Evolutionary conservation across 2,888 invertebrate species (phyloP).

Genomic region (Eulithis prunata): DNA sequence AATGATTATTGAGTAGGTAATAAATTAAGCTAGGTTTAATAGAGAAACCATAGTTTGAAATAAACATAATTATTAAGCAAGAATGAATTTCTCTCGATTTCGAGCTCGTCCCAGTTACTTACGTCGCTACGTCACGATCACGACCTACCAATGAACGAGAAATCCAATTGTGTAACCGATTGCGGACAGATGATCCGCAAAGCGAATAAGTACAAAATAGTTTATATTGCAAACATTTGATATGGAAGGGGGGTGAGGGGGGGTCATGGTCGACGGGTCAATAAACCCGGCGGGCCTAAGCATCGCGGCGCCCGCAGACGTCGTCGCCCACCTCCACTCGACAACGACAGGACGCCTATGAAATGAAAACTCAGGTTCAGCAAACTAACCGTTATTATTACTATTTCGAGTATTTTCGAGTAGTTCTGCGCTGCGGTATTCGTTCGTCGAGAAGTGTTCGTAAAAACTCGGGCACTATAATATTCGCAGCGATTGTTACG

Average conservation of each 20-base stretch:
- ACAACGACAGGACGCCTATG: constrained; percentile 46
- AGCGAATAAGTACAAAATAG: constrained; percentile 24
- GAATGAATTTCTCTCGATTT: constrained; percentile 15
- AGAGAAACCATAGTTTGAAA: constrained; percentile 1
- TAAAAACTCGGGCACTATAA: neutral
- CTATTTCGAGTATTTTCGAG: constrained; percentile 35
- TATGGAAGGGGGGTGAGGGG: constrained; percentile 44
- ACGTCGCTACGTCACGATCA: constrained; percentile 14
- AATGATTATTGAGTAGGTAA: no score
- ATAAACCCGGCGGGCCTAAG: constrained; percentile 50
- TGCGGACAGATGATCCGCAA: constrained; percentile 23
- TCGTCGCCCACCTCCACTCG: constrained; percentile 51
- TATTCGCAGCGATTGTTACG: neutral
- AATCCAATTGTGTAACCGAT: constrained; percentile 34
- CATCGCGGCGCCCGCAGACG: constrained; percentile 55
- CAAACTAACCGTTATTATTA: constrained; percentile 43
- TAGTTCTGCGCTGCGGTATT: constrained; percentile 22
- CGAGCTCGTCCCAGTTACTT: constrained; percentile 24
- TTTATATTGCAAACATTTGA: constrained; percentile 31
- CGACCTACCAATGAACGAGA: constrained; percentile 18
- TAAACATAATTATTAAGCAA: constrained; percentile 3
- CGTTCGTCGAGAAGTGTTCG: constrained; percentile 10
- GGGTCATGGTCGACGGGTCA: constrained; percentile 79
- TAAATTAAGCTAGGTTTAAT: neutral
- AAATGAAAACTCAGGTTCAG: constrained; percentile 43